Percentiles rank a stretch among this genome's conserved stretches.
These are phyloP conservation scores for Heliconius charithonia DNA, from an alignment of 2,888 invertebrate species.

Conservation along the genomic window DNA sequence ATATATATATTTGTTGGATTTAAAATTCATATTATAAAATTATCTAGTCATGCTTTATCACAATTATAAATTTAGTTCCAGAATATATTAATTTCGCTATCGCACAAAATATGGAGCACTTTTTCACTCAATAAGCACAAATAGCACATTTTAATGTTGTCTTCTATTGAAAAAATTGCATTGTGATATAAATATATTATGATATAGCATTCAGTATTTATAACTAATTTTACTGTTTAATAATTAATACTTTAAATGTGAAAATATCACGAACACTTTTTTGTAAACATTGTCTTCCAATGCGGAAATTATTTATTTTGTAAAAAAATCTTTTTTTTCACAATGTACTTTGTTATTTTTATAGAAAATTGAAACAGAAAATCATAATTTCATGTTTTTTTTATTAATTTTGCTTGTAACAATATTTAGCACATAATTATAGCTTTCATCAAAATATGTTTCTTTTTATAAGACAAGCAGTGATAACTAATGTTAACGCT, in stretches of 20 bases:
- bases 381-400: neutral
- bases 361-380: neutral
- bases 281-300: constrained; percentile 21
- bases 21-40: neutral
- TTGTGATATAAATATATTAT: constrained; percentile 34
- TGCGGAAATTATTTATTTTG: neutral
- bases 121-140: constrained; percentile 45
- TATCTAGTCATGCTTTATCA: constrained; percentile 36
- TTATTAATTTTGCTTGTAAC: neutral
- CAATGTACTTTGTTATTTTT: neutral
- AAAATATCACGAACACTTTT: neutral
- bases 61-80: constrained; percentile 3
- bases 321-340: neutral
- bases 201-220: neutral
- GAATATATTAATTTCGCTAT: constrained; percentile 28
- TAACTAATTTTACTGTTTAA: constrained; percentile 21
- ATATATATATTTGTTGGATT: neutral
- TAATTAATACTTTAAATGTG: neutral
- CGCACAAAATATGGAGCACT: constrained; percentile 43
- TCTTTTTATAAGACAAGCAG: constrained; percentile 46
- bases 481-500: constrained; percentile 68
- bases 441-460: constrained; percentile 29
- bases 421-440: constrained; percentile 15
- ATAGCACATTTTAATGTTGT: constrained; percentile 40
- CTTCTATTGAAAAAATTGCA: constrained; percentile 30